Evolutionary conservation across 2,113 vertebrate species (phyloP).

Genomic region (Caretta caretta): DNA sequence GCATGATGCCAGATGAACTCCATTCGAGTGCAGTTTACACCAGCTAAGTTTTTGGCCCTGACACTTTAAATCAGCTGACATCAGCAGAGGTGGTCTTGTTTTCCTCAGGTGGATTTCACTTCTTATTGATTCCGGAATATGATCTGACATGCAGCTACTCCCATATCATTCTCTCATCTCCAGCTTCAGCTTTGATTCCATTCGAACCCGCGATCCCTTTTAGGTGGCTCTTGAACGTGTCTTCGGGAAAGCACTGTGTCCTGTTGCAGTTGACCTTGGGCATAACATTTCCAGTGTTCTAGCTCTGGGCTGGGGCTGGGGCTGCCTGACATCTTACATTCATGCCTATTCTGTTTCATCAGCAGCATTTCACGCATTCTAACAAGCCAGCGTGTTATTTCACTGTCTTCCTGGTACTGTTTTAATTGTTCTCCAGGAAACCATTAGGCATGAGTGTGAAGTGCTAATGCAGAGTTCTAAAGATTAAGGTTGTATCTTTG

Average conservation of each 20-base stretch:
- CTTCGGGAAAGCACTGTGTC: background rate
- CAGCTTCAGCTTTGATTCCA: background rate
- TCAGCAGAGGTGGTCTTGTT: rapidly evolving
- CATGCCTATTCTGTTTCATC: background rate
- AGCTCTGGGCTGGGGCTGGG: background rate
- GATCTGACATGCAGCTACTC: background rate
- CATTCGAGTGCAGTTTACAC: background rate
- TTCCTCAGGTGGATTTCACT: background rate
- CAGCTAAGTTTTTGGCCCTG: background rate
- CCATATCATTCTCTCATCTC: background rate
- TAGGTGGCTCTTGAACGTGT: background rate
- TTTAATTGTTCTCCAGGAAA: background rate
- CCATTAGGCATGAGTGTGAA: background rate
- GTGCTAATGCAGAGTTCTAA: background rate
- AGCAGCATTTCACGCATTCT: background rate
- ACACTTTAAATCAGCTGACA: background rate
- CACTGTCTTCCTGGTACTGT: background rate
- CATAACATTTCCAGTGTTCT: background rate
- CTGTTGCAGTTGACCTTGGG: background rate
- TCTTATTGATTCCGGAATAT: background rate
- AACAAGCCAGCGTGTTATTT: background rate
- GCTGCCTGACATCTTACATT: background rate
- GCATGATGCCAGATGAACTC: background rate
- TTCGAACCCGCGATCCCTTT: background rate
- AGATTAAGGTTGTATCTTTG: background rate